Percentiles rank a stretch among this genome's conserved stretches.
These are phyloP conservation scores for Poecilobothrus nobilitatus DNA, from an alignment of 2,888 invertebrate genomes.

Conservation along the genomic window DNA sequence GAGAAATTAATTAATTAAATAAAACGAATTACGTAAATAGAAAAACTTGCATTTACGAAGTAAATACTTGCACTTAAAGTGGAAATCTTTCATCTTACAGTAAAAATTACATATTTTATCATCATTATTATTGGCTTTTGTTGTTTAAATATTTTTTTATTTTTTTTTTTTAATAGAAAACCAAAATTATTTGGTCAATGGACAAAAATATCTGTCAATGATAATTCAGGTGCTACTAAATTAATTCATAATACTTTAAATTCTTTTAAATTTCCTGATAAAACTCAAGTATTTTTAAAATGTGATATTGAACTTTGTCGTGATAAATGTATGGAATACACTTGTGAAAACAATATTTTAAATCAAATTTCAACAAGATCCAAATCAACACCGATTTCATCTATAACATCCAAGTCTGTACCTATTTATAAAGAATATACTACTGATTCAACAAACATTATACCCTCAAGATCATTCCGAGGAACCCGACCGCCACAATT, in stretches of 20 bases:
- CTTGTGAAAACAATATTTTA: conserved; percentile 25
- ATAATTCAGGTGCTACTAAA: conserved; percentile 53
- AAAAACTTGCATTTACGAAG: no score
- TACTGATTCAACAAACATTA: background rate
- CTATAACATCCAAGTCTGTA: background rate
- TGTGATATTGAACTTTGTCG: conserved; percentile 57
- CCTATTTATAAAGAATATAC: background rate
- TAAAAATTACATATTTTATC: no score
- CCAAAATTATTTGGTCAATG: conserved; percentile 57
- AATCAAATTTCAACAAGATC: conserved; percentile 20
- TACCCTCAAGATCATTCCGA: conserved; percentile 13
- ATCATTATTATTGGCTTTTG: no score
- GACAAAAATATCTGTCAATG: conserved; percentile 52
- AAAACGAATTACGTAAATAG: no score
- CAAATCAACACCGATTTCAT: background rate
- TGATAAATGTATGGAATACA: conserved; percentile 31
- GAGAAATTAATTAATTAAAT: no score
- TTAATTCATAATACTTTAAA: conserved; percentile 60
- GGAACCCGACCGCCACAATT: conserved; percentile 5
- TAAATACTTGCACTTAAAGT: no score
- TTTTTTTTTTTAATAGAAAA: conserved; percentile 46
- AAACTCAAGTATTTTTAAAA: conserved; percentile 60
- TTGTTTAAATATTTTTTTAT: no score
- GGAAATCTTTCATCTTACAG: no score
- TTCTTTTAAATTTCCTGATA: conserved; percentile 67